Evolutionary conservation across 2,888 invertebrate genomes (phyloP).

Genomic region (Drosophila diplacantha): DNA sequence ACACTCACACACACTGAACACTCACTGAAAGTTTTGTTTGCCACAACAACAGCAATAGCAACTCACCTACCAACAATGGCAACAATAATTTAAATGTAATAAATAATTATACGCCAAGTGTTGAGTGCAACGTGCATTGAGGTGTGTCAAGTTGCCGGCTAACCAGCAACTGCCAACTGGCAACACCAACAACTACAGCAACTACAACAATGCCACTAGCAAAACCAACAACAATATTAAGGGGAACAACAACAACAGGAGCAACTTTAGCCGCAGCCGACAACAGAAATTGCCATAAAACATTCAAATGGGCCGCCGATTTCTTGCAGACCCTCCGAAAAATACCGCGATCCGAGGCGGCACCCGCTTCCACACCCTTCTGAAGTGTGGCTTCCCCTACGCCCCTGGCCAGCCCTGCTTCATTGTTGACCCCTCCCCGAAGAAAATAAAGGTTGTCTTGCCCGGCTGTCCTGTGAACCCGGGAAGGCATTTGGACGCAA

Average conservation of each 20-base stretch:
- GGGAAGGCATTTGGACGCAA: conserved; percentile 12
- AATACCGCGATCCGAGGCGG: conserved; percentile 33
- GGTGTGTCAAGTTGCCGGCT: conserved; percentile 63
- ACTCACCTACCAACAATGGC: conserved; percentile 39
- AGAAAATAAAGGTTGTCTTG: conserved; percentile 24
- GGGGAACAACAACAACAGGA: conserved; percentile 31
- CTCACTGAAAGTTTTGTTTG: conserved; percentile 56
- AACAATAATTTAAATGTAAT: conserved; percentile 74
- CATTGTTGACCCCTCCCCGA: conserved; percentile 18
- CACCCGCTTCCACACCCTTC: conserved; percentile 9
- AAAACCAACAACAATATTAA: conserved; percentile 38
- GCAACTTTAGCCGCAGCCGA: conserved; percentile 29
- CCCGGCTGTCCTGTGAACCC: conserved; percentile 25
- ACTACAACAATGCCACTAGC: conserved; percentile 27
- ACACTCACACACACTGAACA: conserved; percentile 22
- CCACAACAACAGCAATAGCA: conserved; percentile 36
- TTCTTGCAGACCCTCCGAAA: conserved; percentile 40
- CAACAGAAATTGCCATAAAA: conserved; percentile 47
- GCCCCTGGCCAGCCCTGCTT: conserved; percentile 8
- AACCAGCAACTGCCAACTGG: conserved; percentile 44
- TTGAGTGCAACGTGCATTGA: conserved; percentile 72
- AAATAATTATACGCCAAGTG: conserved; percentile 73
- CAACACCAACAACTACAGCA: conserved; percentile 37
- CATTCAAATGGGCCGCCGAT: conserved; percentile 43
- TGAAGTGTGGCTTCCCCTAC: conserved; percentile 4